phyloP scores from a whole-genome alignment of 2,888 invertebrate species.

The Lepas anatifera region DNA sequence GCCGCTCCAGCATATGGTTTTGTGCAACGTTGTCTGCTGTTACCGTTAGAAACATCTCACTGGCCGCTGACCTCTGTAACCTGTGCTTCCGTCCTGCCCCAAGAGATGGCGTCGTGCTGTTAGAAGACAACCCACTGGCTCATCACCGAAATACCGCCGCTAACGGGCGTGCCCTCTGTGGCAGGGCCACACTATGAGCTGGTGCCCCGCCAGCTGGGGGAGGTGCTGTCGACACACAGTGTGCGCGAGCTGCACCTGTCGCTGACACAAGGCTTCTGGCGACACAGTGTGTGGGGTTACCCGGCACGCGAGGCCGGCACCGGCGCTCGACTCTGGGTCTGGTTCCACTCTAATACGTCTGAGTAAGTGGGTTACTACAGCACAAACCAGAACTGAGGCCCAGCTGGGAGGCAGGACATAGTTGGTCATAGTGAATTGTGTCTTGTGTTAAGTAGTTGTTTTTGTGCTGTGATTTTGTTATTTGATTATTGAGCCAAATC shows the following conservation, averaged over 20 bases:
- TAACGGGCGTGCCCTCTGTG: no score
- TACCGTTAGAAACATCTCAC: neutral
- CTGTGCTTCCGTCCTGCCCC: neutral
- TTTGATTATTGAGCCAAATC: no score
- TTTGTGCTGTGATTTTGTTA: no score
- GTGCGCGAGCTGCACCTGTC: constrained; percentile 84
- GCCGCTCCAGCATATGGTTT: no score
- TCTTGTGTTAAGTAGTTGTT: no score
- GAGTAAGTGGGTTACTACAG: constrained; percentile 1
- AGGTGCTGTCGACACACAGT: constrained; percentile 68
- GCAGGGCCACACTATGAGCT: constrained; percentile 70
- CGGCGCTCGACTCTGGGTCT: constrained; percentile 87
- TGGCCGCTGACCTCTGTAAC: neutral
- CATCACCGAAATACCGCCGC: no score
- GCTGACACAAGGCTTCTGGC: constrained; percentile 88
- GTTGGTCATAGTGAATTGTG: no score
- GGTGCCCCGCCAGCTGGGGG: constrained; percentile 77
- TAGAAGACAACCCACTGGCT: no score
- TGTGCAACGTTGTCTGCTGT: neutral
- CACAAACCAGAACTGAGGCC: no score
- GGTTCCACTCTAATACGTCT: constrained; percentile 48
- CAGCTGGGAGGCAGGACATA: no score
- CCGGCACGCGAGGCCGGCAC: constrained; percentile 78
- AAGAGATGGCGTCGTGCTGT: constrained; percentile 17
- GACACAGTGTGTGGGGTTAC: constrained; percentile 87